Conservation (phyloP, 1,140 invertebrate genomes). For the Drosophila biarmipes region DNA sequence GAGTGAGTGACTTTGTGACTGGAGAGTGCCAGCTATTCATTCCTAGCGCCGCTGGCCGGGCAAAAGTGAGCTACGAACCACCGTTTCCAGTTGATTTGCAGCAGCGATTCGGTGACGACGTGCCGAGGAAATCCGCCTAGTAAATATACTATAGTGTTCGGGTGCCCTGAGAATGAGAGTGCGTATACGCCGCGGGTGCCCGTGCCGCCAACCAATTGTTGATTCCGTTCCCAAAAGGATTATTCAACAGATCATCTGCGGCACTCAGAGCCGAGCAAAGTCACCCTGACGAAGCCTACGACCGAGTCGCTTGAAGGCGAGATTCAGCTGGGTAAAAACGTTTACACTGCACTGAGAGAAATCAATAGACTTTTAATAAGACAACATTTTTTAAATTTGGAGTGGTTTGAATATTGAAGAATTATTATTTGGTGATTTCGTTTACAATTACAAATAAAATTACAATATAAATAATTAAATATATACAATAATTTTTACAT, state of each 20-base stretch:
- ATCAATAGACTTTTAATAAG: background rate
- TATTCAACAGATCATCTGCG: constrained; percentile 49
- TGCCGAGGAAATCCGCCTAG: constrained; percentile 16
- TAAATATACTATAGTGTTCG: constrained; percentile 1
- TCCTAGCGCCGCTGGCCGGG: background rate
- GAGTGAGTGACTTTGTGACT: constrained; percentile 13
- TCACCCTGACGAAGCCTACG: constrained; percentile 43
- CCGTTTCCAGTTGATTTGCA: constrained; percentile 34
- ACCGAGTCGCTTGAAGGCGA: constrained; percentile 16
- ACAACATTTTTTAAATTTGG: too few species aligned
- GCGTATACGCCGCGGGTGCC: constrained; percentile 54
- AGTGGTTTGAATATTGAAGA: too few species aligned
- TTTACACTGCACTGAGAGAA: constrained; percentile 26
- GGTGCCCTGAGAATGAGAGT: constrained; percentile 15
- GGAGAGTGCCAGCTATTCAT: constrained; percentile 7
- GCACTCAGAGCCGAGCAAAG: constrained; percentile 34
- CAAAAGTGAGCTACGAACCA: background rate
- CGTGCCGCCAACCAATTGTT: constrained; percentile 52
- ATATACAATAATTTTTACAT: too few species aligned
- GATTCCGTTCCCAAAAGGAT: constrained; percentile 45
- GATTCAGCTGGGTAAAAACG: constrained; percentile 5
- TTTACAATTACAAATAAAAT: background rate
- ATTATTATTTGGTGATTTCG: background rate
- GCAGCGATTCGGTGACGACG: constrained; percentile 52
- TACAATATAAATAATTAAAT: too few species aligned